Evolutionary conservation across 2,888 invertebrate genomes (phyloP).

Genomic region (Erebia aethiops): DNA sequence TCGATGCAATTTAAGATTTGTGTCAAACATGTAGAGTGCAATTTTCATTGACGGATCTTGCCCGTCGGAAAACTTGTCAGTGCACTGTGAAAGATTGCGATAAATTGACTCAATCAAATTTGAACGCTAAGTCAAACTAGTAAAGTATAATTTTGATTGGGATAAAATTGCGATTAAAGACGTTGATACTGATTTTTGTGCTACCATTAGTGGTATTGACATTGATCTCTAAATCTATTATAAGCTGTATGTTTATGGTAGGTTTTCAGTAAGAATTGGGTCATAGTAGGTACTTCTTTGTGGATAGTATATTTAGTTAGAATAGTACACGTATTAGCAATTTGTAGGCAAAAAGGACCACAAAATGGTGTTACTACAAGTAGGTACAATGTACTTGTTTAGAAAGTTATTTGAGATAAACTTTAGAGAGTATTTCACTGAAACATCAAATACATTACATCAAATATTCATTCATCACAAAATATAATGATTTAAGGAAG

Average conservation of each 20-base stretch:
- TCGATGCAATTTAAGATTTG: constrained; percentile 16
- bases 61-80: constrained; percentile 16
- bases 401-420: no score
- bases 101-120: constrained; percentile 13
- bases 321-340: not conserved
- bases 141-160: constrained; percentile 21
- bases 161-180: constrained; percentile 14
- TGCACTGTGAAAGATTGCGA: constrained; percentile 7
- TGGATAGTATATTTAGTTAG: not conserved
- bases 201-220: constrained; percentile 26
- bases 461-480: no score
- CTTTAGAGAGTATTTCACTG: no score
- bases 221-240: constrained; percentile 30
- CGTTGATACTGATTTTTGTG: constrained; percentile 9
- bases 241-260: constrained; percentile 24
- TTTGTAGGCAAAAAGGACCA: not conserved
- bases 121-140: not conserved
- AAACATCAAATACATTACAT: no score
- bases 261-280: constrained; percentile 8
- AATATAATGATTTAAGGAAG: no score
- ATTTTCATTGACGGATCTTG: constrained; percentile 6
- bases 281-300: constrained; percentile 17
- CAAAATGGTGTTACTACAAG: not conserved
- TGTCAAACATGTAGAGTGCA: constrained; percentile 26
- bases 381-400: no score